Base-by-base conservation (phyloP, 2,797 vertebrate genomes). In the Eurystomus glaucurus region DNA sequence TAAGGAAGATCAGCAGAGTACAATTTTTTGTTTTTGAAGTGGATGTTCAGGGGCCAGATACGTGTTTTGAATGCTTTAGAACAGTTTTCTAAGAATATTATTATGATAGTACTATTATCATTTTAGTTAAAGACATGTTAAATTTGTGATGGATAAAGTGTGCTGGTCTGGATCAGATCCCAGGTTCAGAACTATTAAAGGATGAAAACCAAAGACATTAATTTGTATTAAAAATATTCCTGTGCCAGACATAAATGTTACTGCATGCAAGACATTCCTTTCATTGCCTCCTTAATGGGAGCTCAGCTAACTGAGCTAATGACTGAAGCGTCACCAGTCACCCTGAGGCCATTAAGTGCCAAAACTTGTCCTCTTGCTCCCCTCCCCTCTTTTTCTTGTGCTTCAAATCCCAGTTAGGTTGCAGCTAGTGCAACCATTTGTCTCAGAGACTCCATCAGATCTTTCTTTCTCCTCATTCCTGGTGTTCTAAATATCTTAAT, bases 371-470 rank as follows among this genome's bases (percentile, higher is more conserved):
- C 14, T 58, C 31, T 62, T 66, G 9, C 8, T 51, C 7, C 37
- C 6, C 23, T 62, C 66, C 5, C 5, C 28, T n/a, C 17, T 57
- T 28, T 0, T 0, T 2, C 15, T 11, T 39, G 4, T 70, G 8
- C 15, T 78, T 87, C 52, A 68, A 68, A 64, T 39, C 21, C 4
- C 8, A 2, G 16, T 29, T n/a, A 70, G 8, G 13, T 29, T 88
- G 23, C 9, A 60, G 29, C 18, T 60, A 75, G 21, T 13, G 5
- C 43, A 88, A 43, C 43, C 16, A 11, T 39, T 29, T 69, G 4
- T 70, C 23, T 22, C 29, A 60, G 14, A 81, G 3, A 81, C 6
- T 5, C 6, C 5, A 18, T 18, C 69, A 82, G 13, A 57, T 18
- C 11, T 54, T 62, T 64, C 11, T 54, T 93, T 58, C 16, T 90